Conservation (phyloP, 1,140 invertebrate genomes). For the Pseudomyrmex cubaensis region DNA sequence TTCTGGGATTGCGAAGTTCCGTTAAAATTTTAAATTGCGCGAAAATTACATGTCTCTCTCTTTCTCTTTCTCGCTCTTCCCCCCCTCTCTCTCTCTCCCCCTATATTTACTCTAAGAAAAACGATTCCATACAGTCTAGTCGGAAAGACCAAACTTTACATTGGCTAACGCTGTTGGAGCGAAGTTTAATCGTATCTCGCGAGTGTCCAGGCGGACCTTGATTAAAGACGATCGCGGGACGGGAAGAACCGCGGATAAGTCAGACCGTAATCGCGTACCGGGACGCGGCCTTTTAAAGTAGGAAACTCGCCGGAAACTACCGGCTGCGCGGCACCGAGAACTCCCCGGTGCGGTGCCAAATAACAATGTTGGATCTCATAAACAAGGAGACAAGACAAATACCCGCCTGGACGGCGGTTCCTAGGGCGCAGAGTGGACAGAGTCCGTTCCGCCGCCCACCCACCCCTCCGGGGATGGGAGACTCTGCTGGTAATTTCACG, state of each 20-base stretch:
- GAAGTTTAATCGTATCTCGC: conserved; percentile 32
- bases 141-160: conserved; percentile 28
- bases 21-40: not conserved
- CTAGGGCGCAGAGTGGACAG: conserved; percentile 83
- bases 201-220: conserved; percentile 48
- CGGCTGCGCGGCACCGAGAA: conserved; percentile 77
- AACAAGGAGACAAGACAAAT: conserved; percentile 86
- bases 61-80: too few species aligned
- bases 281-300: conserved; percentile 83
- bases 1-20: not conserved
- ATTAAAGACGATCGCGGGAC: conserved; percentile 69
- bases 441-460: conserved; percentile 83
- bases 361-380: conserved; percentile 86
- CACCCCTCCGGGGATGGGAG: conserved; percentile 82
- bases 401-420: conserved; percentile 81
- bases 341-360: conserved; percentile 85
- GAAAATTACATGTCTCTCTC: too few species aligned
- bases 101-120: conserved; percentile 4
- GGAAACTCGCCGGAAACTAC: conserved; percentile 83
- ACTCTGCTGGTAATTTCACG: conserved; percentile 86
- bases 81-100: too few species aligned
- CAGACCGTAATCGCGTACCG: conserved; percentile 71
- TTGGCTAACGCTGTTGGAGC: conserved; percentile 24
- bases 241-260: conserved; percentile 73
- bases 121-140: not conserved